A percentile compares a stretch with the other conserved stretches of the same genome.
These are phyloP conservation scores for Neuroterus valhalla DNA, from an alignment of 1,140 invertebrate species.

Conservation along the genomic window DNA sequence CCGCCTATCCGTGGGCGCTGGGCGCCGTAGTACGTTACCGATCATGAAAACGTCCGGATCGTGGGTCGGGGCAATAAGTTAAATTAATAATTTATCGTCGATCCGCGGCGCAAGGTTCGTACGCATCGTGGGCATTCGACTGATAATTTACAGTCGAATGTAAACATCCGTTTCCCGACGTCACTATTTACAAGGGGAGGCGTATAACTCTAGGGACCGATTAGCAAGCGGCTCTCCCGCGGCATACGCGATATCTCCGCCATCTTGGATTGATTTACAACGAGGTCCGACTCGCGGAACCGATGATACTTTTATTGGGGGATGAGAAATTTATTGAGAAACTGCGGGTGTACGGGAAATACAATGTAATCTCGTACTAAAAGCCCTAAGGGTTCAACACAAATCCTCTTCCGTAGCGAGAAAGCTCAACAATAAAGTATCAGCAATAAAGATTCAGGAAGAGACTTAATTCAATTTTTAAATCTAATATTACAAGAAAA, in stretches of 20 bases:
- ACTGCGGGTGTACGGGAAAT: conserved; percentile 58
- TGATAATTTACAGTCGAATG: conserved; percentile 60
- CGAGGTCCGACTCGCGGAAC: conserved; percentile 49
- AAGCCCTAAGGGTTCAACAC: conserved; percentile 30
- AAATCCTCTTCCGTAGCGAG: neutral
- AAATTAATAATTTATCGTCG: conserved; percentile 58
- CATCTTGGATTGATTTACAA: conserved; percentile 61
- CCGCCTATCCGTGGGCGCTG: conserved; percentile 29
- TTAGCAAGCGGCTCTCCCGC: conserved; percentile 46
- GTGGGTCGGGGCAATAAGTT: conserved; percentile 49
- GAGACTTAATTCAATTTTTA: no score
- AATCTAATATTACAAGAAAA: no score
- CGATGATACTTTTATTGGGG: conserved; percentile 61
- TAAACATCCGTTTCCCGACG: conserved; percentile 59
- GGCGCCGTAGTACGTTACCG: conserved; percentile 22
- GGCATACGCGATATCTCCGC: conserved; percentile 57
- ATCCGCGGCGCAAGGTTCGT: conserved; percentile 38
- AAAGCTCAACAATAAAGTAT: no score
- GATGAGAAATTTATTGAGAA: conserved; percentile 58
- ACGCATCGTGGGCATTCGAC: conserved; percentile 53
- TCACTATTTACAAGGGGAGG: conserved; percentile 55
- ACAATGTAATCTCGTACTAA: conserved; percentile 58
- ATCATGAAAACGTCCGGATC: conserved; percentile 40
- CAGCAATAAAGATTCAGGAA: no score
- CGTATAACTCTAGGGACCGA: conserved; percentile 57